Percentiles rank a stretch among this genome's conserved stretches.
phyloP scores from a whole-genome alignment of 2,113 vertebrate genomes.

The Siphamia tubifer region DNA sequence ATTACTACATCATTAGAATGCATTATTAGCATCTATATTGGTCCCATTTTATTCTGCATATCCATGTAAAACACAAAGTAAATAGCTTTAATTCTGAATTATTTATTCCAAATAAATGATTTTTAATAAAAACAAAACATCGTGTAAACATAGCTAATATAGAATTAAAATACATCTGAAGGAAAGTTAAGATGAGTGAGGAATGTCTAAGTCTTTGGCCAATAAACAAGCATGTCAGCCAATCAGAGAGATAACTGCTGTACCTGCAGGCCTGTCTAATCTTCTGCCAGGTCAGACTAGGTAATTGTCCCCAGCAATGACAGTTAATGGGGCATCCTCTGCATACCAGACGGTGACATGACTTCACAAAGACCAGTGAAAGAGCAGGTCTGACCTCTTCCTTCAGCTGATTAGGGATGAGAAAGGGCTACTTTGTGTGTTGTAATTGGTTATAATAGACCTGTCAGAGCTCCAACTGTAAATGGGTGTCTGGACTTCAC shows the following conservation, averaged over 20 bases:
- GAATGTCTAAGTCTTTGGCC: slow-evolving; percentile 38
- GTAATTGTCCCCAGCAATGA: slow-evolving; percentile 69
- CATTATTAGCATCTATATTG: too few species aligned
- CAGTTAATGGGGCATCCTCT: slow-evolving; percentile 64
- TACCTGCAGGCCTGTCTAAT: slow-evolving; percentile 57
- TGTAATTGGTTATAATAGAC: slow-evolving; percentile 58
- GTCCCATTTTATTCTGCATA: too few species aligned
- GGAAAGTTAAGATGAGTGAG: slow-evolving; percentile 61
- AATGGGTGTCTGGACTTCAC: slow-evolving; percentile 13
- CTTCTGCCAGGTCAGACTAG: slow-evolving; percentile 55
- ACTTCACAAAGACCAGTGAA: slow-evolving; percentile 60
- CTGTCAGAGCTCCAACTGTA: slow-evolving; percentile 52
- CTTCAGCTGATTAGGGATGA: slow-evolving; percentile 44
- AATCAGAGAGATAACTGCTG: slow-evolving; percentile 25
- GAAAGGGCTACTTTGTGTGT: slow-evolving; percentile 55
- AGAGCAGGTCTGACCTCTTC: slow-evolving; percentile 59
- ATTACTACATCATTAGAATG: too few species aligned
- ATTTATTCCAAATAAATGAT: too few species aligned
- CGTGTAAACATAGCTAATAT: too few species aligned
- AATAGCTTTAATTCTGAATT: too few species aligned
- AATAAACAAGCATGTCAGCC: background rate
- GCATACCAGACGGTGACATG: slow-evolving; percentile 65
- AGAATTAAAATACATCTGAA: slow-evolving; percentile 48
- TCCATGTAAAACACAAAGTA: too few species aligned
- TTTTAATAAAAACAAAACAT: too few species aligned